Evolutionary conservation across 2,113 vertebrate species (phyloP), one percentile per base, ranked within the genome.

Genomic region (Cinclus cinclus): DNA sequence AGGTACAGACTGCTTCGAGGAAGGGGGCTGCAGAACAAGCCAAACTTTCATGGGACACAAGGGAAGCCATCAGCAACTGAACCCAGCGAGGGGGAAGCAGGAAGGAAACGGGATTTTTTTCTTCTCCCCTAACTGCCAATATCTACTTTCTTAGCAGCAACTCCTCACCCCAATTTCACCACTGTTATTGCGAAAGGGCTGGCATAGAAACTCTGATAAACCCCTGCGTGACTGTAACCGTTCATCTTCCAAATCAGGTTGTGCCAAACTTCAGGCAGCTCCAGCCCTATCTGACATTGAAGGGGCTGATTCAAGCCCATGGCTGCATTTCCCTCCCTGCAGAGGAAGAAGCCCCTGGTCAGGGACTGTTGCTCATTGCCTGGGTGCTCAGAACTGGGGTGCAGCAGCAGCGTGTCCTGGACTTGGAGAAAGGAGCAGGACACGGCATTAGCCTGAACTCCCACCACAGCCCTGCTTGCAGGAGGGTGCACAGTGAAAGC

Each of bases 1-100:
- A 67, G 56, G 25, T 22, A 58, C 78, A 50, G 31, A 18, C 35
- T 37, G 52, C 58, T 64, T 33, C 6, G 14, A 50, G 20, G 22
- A 55, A 53, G 5, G 1, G 41, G 27, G 37, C 70, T 83, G 35
- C 37, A 42, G 39, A 77, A 76, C 14, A 37, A 79, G 19, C 2
- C 24, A 44, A 84, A 59, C 20, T 4, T 37, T 41, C 18, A 20
- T 0, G 5, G 62, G 62, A 64, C 6, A 7, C 3, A 53, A 31
- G 3, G 13, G 20, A 85, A 85, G 31, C 22, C 44, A 37, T 8
- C 25, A 9, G 69, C 42, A 82, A 67, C 11, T 19, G 39, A 58
- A 25, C 11, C 21, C 11, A 15, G 31, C 0, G 0, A 44, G 3
- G 1, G 1, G 18, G 7, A 1, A 49, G 14, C 2, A 0, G 25